Conservation (phyloP, 2,797 vertebrate genomes). For the Cossypha caffra region DNA sequence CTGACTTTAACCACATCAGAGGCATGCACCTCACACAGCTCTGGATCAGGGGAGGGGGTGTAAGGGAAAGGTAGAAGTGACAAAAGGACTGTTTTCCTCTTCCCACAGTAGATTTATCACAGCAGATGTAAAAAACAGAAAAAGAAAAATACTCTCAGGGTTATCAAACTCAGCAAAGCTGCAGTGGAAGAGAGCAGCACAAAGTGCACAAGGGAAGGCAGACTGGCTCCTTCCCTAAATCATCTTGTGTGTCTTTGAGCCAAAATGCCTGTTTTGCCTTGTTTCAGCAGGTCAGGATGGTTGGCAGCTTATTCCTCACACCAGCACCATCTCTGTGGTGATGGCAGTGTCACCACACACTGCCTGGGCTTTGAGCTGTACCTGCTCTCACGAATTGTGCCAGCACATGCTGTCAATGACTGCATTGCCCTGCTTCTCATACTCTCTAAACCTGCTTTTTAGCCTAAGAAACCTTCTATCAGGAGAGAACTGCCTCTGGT, state of each 20-base stretch:
- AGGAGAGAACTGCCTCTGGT: background rate
- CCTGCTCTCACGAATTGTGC: background rate
- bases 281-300: background rate
- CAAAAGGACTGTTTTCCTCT: background rate
- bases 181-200: background rate
- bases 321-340: rapidly evolving
- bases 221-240: background rate
- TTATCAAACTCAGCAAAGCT: background rate
- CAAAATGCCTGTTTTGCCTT: background rate
- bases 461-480: background rate
- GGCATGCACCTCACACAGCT: slow-evolving; percentile 14
- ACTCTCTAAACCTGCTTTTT: background rate
- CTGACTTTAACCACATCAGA: slow-evolving; percentile 72
- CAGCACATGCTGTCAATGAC: background rate
- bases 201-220: background rate
- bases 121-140: background rate
- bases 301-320: rapidly evolving
- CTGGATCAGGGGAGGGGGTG: background rate
- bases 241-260: background rate
- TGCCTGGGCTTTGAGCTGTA: background rate
- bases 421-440: background rate
- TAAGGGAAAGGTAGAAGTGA: slow-evolving; percentile 16
- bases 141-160: background rate
- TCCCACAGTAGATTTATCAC: background rate
- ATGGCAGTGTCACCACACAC: background rate